A percentile compares a stretch with the other conserved stretches of the same genome.
Evolutionary conservation across 1,140 invertebrate genomes (phyloP).

Genomic region (Lepidostoma basale): DNA sequence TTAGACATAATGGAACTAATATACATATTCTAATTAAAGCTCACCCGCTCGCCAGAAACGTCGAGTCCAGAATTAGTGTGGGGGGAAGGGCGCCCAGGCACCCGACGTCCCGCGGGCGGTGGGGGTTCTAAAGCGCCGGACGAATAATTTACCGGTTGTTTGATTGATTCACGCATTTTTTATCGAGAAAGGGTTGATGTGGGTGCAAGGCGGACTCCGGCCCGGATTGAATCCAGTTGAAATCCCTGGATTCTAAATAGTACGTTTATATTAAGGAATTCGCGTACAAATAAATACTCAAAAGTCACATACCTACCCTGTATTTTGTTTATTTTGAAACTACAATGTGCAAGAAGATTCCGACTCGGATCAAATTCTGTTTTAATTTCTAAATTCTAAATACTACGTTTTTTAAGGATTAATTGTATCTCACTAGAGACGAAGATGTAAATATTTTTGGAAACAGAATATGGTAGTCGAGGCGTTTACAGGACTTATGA

Average conservation of each 20-base stretch:
- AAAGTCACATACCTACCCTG: no score
- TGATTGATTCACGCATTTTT: slow-evolving; percentile 45
- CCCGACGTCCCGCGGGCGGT: slow-evolving; percentile 22
- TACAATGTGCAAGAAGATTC: not conserved
- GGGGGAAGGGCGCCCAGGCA: slow-evolving; percentile 4
- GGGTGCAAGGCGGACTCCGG: not conserved
- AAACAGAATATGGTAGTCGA: no score
- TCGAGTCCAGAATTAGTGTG: slow-evolving; percentile 18
- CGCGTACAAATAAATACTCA: no score
- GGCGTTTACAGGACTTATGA: no score
- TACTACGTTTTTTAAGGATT: no score
- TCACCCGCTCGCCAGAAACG: slow-evolving; percentile 41
- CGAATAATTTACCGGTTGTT: slow-evolving; percentile 43
- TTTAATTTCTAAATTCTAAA: not conserved
- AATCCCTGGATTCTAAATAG: no score
- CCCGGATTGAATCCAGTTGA: not conserved
- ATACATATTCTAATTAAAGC: slow-evolving; percentile 48
- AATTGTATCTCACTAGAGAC: no score
- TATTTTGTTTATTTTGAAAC: not conserved
- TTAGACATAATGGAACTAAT: slow-evolving; percentile 48
- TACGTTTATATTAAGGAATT: no score
- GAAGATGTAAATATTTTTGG: no score
- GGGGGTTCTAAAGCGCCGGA: slow-evolving; percentile 38
- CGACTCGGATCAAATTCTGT: not conserved
- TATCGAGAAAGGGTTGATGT: slow-evolving; percentile 21